Evolutionary conservation across 2,888 invertebrate species (phyloP).

Genomic region (Anorthoa munda): DNA sequence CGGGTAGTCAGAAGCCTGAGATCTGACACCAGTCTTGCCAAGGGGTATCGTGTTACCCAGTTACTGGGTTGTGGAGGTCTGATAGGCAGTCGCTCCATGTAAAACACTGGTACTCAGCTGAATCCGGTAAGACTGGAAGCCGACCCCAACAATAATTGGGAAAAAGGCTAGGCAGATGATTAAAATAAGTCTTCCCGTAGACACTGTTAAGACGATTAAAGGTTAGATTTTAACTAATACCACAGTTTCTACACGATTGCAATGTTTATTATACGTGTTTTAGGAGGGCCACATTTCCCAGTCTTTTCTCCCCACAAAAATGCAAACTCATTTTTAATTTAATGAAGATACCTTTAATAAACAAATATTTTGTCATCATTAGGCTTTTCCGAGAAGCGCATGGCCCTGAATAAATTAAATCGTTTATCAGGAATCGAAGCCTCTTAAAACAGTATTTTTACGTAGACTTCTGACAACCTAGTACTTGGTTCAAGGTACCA

Average conservation of each 20-base stretch:
- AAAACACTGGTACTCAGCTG: too few relatives aligned
- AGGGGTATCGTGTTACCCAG: too few relatives aligned
- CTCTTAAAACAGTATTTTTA: neutral
- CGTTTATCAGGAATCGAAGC: conserved; percentile 18
- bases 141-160: too few relatives aligned
- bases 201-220: neutral
- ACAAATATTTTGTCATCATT: conserved; percentile 13
- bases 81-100: too few relatives aligned
- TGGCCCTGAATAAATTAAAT: conserved; percentile 33
- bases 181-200: too few relatives aligned
- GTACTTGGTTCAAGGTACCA: neutral
- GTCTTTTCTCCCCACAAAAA: neutral
- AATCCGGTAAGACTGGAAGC: too few relatives aligned
- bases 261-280: neutral
- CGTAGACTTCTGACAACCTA: neutral
- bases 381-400: conserved; percentile 13
- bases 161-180: too few relatives aligned
- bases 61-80: too few relatives aligned
- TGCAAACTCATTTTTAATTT: neutral
- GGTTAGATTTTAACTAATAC: neutral
- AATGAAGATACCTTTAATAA: neutral
- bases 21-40: too few relatives aligned
- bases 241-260: too few relatives aligned
- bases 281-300: neutral
- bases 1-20: too few relatives aligned